phyloP scores from a whole-genome alignment of 2,797 vertebrate species.

The Mormyrus proboscirostris region DNA sequence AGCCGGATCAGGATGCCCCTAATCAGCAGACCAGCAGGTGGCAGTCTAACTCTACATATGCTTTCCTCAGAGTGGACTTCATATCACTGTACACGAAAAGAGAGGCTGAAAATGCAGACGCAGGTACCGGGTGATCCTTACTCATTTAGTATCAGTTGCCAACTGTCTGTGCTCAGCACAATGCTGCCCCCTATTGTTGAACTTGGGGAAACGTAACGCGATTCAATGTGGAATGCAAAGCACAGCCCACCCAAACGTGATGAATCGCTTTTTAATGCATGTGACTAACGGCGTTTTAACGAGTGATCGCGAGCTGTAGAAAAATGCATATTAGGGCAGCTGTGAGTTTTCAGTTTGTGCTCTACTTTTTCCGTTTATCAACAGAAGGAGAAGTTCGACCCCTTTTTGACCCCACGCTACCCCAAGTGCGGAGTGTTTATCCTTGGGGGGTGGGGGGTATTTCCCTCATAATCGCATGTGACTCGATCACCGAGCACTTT shows the following conservation, averaged over 20 bases:
- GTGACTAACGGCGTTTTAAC: background rate
- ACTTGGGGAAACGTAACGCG: background rate
- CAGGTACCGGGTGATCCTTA: background rate
- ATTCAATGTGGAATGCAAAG: background rate
- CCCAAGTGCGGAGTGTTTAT: background rate
- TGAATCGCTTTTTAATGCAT: background rate
- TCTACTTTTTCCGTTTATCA: background rate
- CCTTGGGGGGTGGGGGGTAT: background rate
- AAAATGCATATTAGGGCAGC: background rate
- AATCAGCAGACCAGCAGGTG: background rate
- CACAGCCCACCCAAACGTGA: background rate
- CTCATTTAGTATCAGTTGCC: background rate
- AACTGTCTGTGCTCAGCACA: background rate
- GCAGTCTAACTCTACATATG: background rate
- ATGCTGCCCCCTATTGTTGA: background rate
- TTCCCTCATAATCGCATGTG: background rate
- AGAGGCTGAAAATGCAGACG: background rate
- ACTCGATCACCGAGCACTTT: background rate
- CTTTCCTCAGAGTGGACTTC: background rate
- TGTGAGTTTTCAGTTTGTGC: background rate
- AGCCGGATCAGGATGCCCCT: background rate
- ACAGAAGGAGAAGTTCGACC: background rate
- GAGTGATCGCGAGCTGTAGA: background rate
- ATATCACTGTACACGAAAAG: background rate
- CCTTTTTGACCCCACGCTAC: background rate